Base-by-base conservation (phyloP, 92 coral and sea anemone species). In the Ricordea florida region DNA sequence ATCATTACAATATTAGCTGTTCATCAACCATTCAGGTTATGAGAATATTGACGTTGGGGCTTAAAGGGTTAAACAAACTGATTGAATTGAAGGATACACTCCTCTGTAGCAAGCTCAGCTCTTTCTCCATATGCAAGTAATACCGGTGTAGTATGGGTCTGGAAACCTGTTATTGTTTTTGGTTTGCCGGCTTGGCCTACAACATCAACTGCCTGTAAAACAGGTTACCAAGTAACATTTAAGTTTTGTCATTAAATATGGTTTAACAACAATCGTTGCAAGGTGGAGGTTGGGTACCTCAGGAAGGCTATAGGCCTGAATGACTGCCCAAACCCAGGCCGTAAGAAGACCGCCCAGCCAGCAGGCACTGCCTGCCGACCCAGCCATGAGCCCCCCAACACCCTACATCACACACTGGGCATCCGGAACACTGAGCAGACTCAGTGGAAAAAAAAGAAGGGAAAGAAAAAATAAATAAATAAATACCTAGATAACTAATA, bases 111-210 rank as follows among this genome's bases (percentile, higher is more conserved):
- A 5, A 94, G 86, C 66, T 94, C 98, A 38, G 98, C 97, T 72
- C 98, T 69, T 74, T 94, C 98, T 25, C 98, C 98, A 47, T 94
- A 88, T 17, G 98, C 98, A 20, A 94, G 89, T 44, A 94, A 52
- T 23, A 94, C 98, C 0, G 98, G 98, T 2, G 98, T 94, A 10
- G 98, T 94, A 87, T 94, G 98, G 18, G 98, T 94, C 66, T 94
- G 98, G 69, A 94, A 94, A 9, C 98, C 98, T 33, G 98, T 94
- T 61, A 94, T 94, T 22, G 98, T 92, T 64, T 94, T 94, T 0
- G 98, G 98, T 66, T 94, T 94, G 37, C 98, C 98, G 38, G 98
- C 98, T 74, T 94, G 98, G 18, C 98, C 98, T 20, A 94, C 98
- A 0, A 89, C 93, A 72, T 94, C 98, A 1, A 94, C 98, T 3